These are phyloP conservation scores for Meiosimyza platycephala DNA, from an alignment of 2,888 invertebrate species.

Conservation along the genomic window DNA sequence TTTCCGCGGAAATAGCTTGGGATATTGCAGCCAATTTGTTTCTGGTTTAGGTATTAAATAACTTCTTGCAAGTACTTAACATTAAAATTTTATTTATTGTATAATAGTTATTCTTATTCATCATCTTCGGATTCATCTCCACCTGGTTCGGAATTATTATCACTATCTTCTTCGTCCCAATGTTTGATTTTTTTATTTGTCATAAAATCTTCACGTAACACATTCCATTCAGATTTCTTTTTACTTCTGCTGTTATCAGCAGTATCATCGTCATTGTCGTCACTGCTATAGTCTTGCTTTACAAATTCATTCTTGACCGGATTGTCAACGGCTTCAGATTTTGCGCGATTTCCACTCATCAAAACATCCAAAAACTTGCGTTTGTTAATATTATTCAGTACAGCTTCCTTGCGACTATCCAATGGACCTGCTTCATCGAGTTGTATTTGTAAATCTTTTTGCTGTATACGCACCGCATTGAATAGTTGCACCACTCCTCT, in stretches of 20 bases:
- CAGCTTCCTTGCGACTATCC: constrained; percentile 81
- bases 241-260: constrained; percentile 43
- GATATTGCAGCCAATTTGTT: too few species aligned
- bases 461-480: constrained; percentile 89
- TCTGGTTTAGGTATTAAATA: too few species aligned
- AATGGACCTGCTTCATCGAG: constrained; percentile 78
- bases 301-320: constrained; percentile 69
- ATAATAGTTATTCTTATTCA: too few species aligned
- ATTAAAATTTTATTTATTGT: constrained; percentile 16
- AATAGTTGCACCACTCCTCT: constrained; percentile 94
- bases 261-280: constrained; percentile 36
- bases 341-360: constrained; percentile 74
- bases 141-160: constrained; percentile 42
- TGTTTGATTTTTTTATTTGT: constrained; percentile 90
- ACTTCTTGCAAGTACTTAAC: constrained; percentile 27
- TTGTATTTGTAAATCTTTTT: constrained; percentile 79
- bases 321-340: constrained; percentile 69
- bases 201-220: constrained; percentile 86
- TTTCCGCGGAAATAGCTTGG: too few species aligned
- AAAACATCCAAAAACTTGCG: constrained; percentile 81
- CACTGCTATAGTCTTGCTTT: constrained; percentile 67
- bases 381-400: constrained; percentile 78
- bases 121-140: constrained; percentile 40
- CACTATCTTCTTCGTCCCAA: constrained; percentile 81
- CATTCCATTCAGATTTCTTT: constrained; percentile 72